Evolutionary conservation across 2,888 invertebrate species (phyloP).

Genomic region (Drosophila trichaetosa): DNA sequence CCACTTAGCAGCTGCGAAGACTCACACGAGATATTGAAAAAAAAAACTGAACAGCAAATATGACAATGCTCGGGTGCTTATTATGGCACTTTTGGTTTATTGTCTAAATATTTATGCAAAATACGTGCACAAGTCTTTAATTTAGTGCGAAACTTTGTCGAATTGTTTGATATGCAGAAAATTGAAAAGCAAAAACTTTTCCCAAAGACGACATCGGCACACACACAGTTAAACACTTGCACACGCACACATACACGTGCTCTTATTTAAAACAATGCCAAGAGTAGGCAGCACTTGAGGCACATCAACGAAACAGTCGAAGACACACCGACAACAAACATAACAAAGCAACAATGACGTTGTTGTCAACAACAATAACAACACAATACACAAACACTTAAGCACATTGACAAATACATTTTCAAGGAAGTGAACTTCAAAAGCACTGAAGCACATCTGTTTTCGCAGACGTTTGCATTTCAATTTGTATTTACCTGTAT

Average conservation of each 20-base stretch:
- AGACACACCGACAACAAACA: conserved; percentile 19
- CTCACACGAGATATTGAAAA: conserved; percentile 52
- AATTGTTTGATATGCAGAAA: conserved; percentile 73
- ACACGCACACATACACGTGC: neutral
- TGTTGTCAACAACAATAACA: conserved; percentile 11
- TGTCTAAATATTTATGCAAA: conserved; percentile 76
- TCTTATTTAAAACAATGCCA: conserved; percentile 62
- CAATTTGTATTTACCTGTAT: conserved; percentile 31
- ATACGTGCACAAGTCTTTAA: conserved; percentile 76
- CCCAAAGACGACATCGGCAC: conserved; percentile 17
- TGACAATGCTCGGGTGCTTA: conserved; percentile 38
- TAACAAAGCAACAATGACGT: conserved; percentile 28
- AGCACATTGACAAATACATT: conserved; percentile 68
- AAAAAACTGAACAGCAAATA: neutral
- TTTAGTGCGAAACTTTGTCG: conserved; percentile 50
- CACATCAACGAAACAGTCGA: conserved; percentile 31
- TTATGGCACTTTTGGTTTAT: conserved; percentile 52
- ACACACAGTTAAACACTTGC: conserved; percentile 12
- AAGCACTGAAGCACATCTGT: conserved; percentile 39
- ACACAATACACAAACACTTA: conserved; percentile 55
- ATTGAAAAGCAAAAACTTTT: conserved; percentile 74
- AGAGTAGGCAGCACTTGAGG: conserved; percentile 49
- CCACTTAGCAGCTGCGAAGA: conserved; percentile 58
- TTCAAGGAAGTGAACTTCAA: conserved; percentile 58
- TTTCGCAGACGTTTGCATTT: conserved; percentile 45